Conservation (phyloP, 2,113 vertebrate genomes). For the Fukomys damarensis region DNA sequence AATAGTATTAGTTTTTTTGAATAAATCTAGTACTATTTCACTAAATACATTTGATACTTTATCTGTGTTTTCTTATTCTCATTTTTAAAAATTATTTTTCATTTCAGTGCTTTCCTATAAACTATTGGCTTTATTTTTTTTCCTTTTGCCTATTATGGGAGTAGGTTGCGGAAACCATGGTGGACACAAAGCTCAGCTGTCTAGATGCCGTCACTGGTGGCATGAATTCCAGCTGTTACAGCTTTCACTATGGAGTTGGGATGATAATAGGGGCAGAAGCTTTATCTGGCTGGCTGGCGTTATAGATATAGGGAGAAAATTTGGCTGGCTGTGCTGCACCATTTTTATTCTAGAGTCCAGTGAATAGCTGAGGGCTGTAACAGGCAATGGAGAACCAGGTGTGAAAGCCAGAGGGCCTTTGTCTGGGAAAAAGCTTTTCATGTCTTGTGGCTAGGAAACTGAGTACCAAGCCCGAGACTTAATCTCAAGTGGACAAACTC, state of each 20-base stretch:
- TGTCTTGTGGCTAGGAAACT: neutral
- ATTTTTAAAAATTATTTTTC: constrained; percentile 42
- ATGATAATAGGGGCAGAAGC: neutral
- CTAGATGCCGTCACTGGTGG: neutral
- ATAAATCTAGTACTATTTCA: constrained; percentile 71
- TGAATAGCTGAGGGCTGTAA: neutral
- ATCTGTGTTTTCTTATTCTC: constrained; percentile 34
- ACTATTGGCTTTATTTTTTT: neutral
- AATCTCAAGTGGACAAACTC: neutral
- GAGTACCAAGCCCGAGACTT: neutral
- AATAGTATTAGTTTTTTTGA: constrained; percentile 32
- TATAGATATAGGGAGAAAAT: neutral
- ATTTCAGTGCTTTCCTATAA: neutral
- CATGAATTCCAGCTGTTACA: neutral
- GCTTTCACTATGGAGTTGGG: neutral
- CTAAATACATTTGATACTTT: neutral
- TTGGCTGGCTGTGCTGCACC: neutral
- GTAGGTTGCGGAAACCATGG: neutral
- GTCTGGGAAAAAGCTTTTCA: neutral
- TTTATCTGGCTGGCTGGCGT: neutral
- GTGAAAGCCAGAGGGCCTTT: neutral
- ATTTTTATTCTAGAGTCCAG: neutral
- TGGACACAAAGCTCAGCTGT: neutral
- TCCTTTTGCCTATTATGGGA: neutral
- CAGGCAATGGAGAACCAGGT: neutral